These are phyloP conservation scores for Ceyx margarethae DNA, from an alignment of 2,113 vertebrate genomes.

Conservation along the genomic window DNA sequence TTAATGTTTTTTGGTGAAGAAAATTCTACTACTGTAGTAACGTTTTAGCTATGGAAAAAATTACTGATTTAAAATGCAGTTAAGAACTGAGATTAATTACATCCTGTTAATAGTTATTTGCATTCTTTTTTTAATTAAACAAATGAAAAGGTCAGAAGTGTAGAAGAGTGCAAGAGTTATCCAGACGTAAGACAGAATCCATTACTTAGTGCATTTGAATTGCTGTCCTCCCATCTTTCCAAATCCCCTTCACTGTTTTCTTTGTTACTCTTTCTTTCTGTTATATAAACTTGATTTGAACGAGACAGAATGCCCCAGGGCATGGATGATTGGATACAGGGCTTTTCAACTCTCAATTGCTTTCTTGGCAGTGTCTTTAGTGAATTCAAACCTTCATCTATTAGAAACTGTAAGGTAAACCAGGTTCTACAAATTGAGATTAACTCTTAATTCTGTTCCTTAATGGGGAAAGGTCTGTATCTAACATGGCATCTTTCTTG, in stretches of 20 bases:
- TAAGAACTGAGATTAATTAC: neutral
- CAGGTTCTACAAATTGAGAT: neutral
- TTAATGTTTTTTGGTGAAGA: neutral
- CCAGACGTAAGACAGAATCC: neutral
- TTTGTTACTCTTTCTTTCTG: neutral
- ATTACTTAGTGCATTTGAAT: neutral
- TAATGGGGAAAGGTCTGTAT: neutral
- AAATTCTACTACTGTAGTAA: neutral
- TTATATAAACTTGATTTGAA: neutral
- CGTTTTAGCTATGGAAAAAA: neutral
- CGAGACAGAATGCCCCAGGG: neutral
- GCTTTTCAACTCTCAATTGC: slow-evolving; percentile 30
- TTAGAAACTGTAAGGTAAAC: neutral
- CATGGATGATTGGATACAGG: neutral
- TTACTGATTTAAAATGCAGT: neutral
- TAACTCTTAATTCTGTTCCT: slow-evolving; percentile 2
- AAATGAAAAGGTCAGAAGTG: neutral
- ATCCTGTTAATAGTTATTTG: neutral
- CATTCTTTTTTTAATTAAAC: neutral
- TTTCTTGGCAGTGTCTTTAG: neutral
- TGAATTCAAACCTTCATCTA: slow-evolving; percentile 8
- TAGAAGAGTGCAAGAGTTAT: neutral
- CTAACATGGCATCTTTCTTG: neutral
- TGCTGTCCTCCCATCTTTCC: neutral
- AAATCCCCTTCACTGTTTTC: neutral